A percentile compares a stretch with the other conserved stretches of the same genome.
Evolutionary conservation across 2,113 vertebrate species (phyloP).

Genomic region (Polypterus bichir): DNA sequence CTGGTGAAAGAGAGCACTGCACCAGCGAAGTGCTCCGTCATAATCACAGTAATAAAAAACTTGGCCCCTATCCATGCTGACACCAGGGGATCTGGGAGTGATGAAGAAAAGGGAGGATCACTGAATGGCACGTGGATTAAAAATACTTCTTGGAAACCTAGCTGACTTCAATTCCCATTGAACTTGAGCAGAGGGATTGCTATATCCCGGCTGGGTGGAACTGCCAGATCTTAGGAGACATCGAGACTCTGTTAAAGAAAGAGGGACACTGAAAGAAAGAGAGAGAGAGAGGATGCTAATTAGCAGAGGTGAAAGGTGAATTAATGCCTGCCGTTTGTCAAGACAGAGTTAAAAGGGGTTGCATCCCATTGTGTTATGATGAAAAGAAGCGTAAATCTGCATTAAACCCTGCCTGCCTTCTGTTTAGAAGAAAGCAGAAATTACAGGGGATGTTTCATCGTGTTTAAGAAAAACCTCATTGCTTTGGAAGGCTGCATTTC

Average conservation of each 20-base stretch:
- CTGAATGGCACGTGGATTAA: constrained; percentile 27
- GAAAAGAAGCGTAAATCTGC: too few species aligned
- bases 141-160: constrained; percentile 17
- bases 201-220: constrained; percentile 49
- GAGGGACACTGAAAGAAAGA: constrained; percentile 24
- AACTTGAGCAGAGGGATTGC: constrained; percentile 43
- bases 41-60: constrained; percentile 30
- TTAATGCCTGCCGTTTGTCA: constrained; percentile 43
- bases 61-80: constrained; percentile 21
- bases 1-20: constrained; percentile 14
- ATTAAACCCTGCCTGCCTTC: too few species aligned
- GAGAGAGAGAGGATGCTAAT: constrained; percentile 46
- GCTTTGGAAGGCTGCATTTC: too few species aligned
- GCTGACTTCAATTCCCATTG: constrained; percentile 39
- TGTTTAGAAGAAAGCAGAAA: constrained; percentile 16
- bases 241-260: constrained; percentile 19
- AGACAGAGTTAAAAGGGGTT: constrained; percentile 26
- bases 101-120: constrained; percentile 23
- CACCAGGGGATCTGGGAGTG: constrained; percentile 25
- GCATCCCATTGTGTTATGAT: constrained; percentile 2
- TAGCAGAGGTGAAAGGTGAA: constrained; percentile 60
- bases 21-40: constrained; percentile 11
- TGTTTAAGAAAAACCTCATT: constrained; percentile 12
- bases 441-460: constrained; percentile 22
- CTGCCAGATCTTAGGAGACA: constrained; percentile 29